Evolutionary conservation across 2,797 vertebrate genomes (phyloP).

Genomic region (Rhinogobio ventralis): DNA sequence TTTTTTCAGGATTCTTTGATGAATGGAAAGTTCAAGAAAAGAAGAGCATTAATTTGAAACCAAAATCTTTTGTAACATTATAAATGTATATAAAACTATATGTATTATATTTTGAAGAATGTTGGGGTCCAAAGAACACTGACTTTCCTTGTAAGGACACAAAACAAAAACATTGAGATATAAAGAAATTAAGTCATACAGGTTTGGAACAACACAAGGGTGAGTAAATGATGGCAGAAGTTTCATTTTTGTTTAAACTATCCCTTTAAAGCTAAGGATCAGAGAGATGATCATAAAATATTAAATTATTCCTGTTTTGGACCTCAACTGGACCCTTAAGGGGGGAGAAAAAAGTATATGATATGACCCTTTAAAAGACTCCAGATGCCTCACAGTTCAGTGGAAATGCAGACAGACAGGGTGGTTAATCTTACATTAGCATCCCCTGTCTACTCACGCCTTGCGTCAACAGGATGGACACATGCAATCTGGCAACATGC

Average conservation of each 20-base stretch:
- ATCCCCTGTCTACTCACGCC: constrained; percentile 50
- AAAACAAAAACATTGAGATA: not conserved
- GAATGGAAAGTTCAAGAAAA: no score
- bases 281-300: not conserved
- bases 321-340: not conserved
- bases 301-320: not conserved
- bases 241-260: not conserved
- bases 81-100: no score
- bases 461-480: constrained; percentile 56
- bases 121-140: not conserved
- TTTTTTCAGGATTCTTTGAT: no score
- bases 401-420: constrained; percentile 40
- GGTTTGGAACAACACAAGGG: not conserved
- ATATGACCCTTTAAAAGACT: constrained; percentile 32
- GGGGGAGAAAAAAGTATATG: not conserved
- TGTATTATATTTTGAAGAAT: not conserved
- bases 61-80: no score
- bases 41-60: no score
- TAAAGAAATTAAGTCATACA: not conserved
- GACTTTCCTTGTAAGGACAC: not conserved
- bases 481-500: constrained; percentile 64
- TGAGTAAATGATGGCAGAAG: not conserved
- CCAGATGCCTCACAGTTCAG: constrained; percentile 28
- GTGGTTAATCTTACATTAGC: constrained; percentile 53
- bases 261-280: not conserved